Conservation (phyloP, 2,888 invertebrate species). For the Dynastes tityus region DNA sequence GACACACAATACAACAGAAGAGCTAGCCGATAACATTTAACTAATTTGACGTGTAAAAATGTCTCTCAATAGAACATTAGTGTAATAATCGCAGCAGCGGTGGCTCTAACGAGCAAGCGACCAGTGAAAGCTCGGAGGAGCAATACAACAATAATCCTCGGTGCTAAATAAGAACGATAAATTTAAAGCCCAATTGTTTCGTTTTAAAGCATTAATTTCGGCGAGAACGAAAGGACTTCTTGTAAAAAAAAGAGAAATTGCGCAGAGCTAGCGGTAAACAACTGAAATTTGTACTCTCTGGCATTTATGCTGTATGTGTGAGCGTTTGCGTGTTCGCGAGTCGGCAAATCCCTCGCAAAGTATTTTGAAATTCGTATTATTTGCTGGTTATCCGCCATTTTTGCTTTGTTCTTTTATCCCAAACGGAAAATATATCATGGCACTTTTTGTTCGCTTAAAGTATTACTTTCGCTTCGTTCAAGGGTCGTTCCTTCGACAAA, state of each 20-base stretch:
- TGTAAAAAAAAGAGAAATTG: conserved; percentile 1
- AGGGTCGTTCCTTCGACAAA: neutral
- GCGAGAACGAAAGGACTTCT: conserved; percentile 37
- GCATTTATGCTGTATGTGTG: conserved; percentile 14
- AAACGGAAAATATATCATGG: neutral
- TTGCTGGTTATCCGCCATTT: conserved; percentile 33
- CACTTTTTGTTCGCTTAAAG: conserved; percentile 5
- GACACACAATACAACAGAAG: neutral
- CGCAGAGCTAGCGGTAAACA: conserved; percentile 35
- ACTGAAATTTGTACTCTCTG: conserved; percentile 42
- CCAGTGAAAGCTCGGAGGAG: conserved; percentile 22
- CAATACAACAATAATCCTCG: conserved; percentile 54
- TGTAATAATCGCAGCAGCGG: conserved; percentile 16
- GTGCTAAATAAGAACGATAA: conserved; percentile 55
- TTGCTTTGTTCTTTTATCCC: conserved; percentile 24
- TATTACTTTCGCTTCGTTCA: conserved; percentile 5
- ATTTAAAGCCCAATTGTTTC: conserved; percentile 58
- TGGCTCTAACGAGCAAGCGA: conserved; percentile 10
- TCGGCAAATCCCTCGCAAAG: conserved; percentile 31
- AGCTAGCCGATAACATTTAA: conserved; percentile 7
- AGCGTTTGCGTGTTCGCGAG: conserved; percentile 4
- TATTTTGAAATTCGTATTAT: conserved; percentile 43
- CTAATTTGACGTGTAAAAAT: conserved; percentile 27
- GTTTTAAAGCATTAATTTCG: conserved; percentile 56
- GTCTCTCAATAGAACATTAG: conserved; percentile 24